Evolutionary conservation across 30 jellyfish, hydroid and myxozoan species (phyloP), one percentile per base, ranked within the genome.

Genomic region (Mastigias papua): DNA sequence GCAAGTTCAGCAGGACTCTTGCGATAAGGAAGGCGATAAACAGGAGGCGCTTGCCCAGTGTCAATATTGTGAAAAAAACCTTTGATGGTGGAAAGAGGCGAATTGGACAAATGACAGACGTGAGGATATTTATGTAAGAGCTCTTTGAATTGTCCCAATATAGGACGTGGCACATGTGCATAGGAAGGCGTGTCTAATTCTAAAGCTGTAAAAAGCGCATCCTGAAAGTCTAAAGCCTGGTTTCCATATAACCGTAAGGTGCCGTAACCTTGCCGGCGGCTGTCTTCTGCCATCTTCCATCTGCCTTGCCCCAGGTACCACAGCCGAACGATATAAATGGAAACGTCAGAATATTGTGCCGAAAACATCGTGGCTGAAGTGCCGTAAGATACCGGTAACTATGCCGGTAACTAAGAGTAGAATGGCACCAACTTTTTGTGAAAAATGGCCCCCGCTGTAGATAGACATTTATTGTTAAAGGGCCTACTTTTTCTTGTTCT

Each of bases 1-100:
- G 86, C 70, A 5, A 83, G 87, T 50, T 48, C 93, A 9, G 86
- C 84, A 33, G 76, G 91, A 33, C 84, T 81, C 71, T 81, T 64
- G 30, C 85, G 84, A 49, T 81, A 66, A 32, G 91, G 91, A 26
- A 68, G 91, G 7, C 84, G 66, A 65, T 81, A 81, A 46, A 81
- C 84, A 0, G 91, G 84, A 29, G 84, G 82, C 35, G 91, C 80
- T 19, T 81, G 76, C 1, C 91, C 91, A 6, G 84, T 81, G 27
- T 34, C 32, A 7, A 81, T 81, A 19, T 81, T 34, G 33, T 81
- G 91, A 48, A 33, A 57, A n/a, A 81, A 81, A n/a, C 91, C 85
- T 26, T 81, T 34, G 22, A 64, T 68, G 26, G 85, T 33, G 6
- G 91, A 81, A 1, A 81, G 84, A 0, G 91, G 84, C 17, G 91